A percentile compares a stretch with the other conserved stretches of the same genome.
Evolutionary conservation across 2,888 invertebrate species (phyloP).

Genomic region (Chouioia cunea): DNA sequence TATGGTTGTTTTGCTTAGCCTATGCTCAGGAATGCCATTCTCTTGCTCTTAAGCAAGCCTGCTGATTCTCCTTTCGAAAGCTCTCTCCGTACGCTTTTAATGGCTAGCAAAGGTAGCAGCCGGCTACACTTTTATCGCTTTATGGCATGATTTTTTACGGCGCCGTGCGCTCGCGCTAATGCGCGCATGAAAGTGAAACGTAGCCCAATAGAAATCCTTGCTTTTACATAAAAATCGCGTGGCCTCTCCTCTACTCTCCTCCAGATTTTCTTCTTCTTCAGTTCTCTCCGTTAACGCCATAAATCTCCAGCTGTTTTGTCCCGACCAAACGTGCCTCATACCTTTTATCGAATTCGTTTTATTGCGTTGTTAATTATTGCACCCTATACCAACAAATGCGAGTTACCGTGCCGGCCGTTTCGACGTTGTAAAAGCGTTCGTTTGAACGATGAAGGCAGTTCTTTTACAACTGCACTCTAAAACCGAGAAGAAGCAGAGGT

Average conservation of each 20-base stretch:
- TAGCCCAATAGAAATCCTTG: constrained; percentile 40
- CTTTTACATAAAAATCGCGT: constrained; percentile 36
- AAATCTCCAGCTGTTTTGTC: constrained; percentile 29
- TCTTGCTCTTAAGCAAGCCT: constrained; percentile 2
- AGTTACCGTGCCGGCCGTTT: too few species aligned
- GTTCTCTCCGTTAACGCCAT: constrained; percentile 8
- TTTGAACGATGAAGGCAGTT: too few species aligned
- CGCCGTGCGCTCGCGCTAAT: constrained; percentile 21
- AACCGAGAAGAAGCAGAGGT: too few species aligned
- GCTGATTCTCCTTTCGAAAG: background rate
- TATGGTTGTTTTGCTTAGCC: background rate
- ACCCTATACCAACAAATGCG: too few species aligned
- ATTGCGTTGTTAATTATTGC: too few species aligned
- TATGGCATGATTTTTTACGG: constrained; percentile 37
- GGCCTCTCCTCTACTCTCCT: background rate
- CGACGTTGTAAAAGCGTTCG: too few species aligned
- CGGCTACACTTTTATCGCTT: constrained; percentile 38
- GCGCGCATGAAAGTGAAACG: constrained; percentile 43
- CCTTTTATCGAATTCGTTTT: too few species aligned
- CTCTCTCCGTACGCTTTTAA: too few species aligned
- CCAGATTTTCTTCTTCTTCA: constrained; percentile 24
- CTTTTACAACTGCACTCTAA: too few species aligned
- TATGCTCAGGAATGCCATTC: constrained; percentile 21
- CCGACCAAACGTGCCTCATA: too few species aligned
- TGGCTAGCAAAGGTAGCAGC: too few species aligned